Evolutionary conservation across 2,113 vertebrate genomes (phyloP).

Genomic region (Pseudorasbora parva): DNA sequence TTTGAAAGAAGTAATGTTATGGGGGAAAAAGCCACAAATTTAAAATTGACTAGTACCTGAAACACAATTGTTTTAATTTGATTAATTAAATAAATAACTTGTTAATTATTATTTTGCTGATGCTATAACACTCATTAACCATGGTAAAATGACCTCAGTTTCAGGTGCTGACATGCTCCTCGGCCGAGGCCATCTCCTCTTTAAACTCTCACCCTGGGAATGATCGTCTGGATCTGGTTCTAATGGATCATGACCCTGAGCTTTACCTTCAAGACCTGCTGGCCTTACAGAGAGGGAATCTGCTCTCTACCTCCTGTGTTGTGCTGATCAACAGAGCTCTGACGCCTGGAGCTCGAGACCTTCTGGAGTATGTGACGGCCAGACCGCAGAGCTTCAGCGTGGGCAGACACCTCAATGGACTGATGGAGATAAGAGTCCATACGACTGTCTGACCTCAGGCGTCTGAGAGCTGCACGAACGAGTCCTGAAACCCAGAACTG

Average conservation of each 20-base stretch:
- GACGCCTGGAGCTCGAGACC: conserved; percentile 12
- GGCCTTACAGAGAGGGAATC: conserved; percentile 62
- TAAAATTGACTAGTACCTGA: too few species aligned
- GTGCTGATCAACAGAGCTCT: conserved; percentile 62
- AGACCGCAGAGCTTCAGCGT: conserved; percentile 54
- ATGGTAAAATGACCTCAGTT: conserved; percentile 61
- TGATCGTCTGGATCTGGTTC: conserved; percentile 60
- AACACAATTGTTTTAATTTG: too few species aligned
- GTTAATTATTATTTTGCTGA: too few species aligned
- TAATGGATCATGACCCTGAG: conserved; percentile 72
- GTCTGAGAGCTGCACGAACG: too few species aligned
- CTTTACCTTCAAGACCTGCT: conserved; percentile 69
- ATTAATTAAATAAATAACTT: too few species aligned
- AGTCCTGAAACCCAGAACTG: too few species aligned
- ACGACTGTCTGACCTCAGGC: neutral
- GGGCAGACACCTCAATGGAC: conserved; percentile 38
- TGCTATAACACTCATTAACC: too few species aligned
- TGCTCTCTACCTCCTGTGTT: conserved; percentile 64
- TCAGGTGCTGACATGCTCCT: conserved; percentile 68
- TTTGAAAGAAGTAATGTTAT: too few species aligned
- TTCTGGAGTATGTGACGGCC: conserved; percentile 59
- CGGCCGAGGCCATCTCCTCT: conserved; percentile 63
- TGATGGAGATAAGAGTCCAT: conserved; percentile 56
- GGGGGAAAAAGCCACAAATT: too few species aligned
- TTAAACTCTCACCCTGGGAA: conserved; percentile 47